Evolutionary conservation across 2,113 vertebrate species (phyloP), one percentile per base, ranked within the genome.

Genomic region (Malurus alboscapulatus): DNA sequence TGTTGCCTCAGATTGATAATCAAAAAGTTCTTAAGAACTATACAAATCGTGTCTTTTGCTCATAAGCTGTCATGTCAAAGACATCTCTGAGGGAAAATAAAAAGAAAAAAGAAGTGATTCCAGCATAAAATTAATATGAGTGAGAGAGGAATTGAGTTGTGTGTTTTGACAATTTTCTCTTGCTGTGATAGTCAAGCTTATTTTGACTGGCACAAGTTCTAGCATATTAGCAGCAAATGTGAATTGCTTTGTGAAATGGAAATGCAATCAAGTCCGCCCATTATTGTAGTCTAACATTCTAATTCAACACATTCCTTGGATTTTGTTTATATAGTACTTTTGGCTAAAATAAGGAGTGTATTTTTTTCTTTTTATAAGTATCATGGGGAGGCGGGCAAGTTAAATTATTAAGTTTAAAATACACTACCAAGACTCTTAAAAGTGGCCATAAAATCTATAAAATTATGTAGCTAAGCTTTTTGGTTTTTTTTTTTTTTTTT

Each of bases 121-220:
- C 62, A 86, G 47, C 7, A 74, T 24, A 90, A 93, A 74, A 94
- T 55, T 86, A 69, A 9, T 32, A 36, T 58, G 44, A 93, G 51
- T 74, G 63, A 93, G 59, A 86, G 30, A 57, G 14, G 30, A 84
- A 71, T 8, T 66, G 30, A 80, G 32, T 32, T 80, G 24, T 80
- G 24, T 93, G 65, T 90, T 93, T 90, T 94, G 92, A 94, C 83
- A 92, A 57, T 84, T 92, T 94, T 90, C 48, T 77, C 59, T 84
- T 86, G 47, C 65, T 95, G 55, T 71, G 68, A 81, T 73, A 94
- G 88, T 90, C 72, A 89, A 88, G 80, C 17, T 84, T 93, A 88
- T 93, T 96, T 93, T 94, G 77, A 95, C 73, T 94, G 94, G 84
- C 77, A 93, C 29, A 68, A 50, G 38, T 91, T 88, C 92, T 68